These are phyloP conservation scores for Xenus cinereus DNA, from an alignment of 2,113 vertebrate species.

Conservation along the genomic window DNA sequence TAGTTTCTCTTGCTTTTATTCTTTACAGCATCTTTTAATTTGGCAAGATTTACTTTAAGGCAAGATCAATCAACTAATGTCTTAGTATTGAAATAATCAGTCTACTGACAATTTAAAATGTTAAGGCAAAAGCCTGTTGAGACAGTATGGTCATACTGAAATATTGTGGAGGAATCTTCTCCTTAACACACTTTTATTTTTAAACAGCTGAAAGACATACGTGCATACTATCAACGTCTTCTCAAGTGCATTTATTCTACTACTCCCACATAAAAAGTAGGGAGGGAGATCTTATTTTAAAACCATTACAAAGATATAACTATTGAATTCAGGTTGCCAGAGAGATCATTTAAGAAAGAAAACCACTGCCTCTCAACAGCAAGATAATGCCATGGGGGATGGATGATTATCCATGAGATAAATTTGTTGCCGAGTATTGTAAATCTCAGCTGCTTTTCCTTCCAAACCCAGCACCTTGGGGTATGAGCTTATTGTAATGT, in stretches of 20 bases:
- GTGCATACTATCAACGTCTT: neutral
- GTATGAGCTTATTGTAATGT: neutral
- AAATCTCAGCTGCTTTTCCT: neutral
- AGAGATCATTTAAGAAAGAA: neutral
- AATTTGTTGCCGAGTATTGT: neutral
- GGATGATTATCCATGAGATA: neutral
- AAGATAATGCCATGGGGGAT: neutral
- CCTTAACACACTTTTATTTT: neutral
- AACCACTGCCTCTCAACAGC: neutral
- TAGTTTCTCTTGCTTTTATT: neutral
- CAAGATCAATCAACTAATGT: neutral
- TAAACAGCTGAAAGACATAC: neutral
- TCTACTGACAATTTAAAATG: neutral
- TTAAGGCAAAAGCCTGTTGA: neutral
- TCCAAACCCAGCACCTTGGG: neutral
- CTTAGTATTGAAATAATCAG: neutral
- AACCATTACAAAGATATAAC: neutral
- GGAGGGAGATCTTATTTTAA: slow-evolving; percentile 3
- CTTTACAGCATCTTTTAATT: neutral
- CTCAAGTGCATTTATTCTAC: neutral
- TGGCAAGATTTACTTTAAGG: neutral
- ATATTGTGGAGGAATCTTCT: neutral
- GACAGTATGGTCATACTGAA: neutral
- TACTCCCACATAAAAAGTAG: neutral
- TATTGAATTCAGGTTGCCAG: neutral